Percentiles rank a stretch among this genome's conserved stretches.
Conservation (phyloP, 2,797 vertebrate genomes). For the Chloroceryle inda region DNA sequence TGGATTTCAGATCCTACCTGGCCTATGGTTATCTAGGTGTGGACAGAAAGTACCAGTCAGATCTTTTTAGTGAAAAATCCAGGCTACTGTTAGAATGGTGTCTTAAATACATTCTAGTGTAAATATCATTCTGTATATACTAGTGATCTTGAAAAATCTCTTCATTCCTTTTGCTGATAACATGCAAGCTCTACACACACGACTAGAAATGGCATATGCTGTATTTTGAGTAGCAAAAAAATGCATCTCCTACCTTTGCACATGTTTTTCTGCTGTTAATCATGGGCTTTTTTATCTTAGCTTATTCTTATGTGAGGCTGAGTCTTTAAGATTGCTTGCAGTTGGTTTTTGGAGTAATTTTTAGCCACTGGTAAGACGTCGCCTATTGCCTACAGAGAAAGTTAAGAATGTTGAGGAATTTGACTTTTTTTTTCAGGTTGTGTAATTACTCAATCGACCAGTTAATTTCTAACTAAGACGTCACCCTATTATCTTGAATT, state of each 20-base stretch:
- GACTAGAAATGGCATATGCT: conserved; percentile 4
- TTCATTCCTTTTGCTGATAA: conserved; percentile 16
- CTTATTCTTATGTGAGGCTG: not conserved
- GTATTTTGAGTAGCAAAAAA: conserved; percentile 17
- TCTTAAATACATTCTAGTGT: not conserved
- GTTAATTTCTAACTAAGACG: not conserved
- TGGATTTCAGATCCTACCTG: not conserved
- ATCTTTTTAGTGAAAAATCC: not conserved
- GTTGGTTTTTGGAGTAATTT: conserved; percentile 53
- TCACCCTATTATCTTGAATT: not conserved
- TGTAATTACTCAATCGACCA: not conserved
- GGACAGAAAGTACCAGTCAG: not conserved
- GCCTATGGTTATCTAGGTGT: not conserved
- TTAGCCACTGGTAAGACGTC: conserved; percentile 6
- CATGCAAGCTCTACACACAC: not conserved
- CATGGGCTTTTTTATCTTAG: not conserved
- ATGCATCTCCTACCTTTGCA: not conserved
- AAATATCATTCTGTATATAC: not conserved
- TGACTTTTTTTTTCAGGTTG: not conserved
- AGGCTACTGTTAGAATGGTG: not conserved
- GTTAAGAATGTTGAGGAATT: conserved; percentile 8
- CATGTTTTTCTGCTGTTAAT: not conserved
- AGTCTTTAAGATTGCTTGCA: conserved; percentile 13
- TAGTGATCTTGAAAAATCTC: not conserved
- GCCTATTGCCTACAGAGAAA: conserved; percentile 31